Conservation (phyloP, 1,140 invertebrate genomes). For the Lanistes nyassanus region DNA sequence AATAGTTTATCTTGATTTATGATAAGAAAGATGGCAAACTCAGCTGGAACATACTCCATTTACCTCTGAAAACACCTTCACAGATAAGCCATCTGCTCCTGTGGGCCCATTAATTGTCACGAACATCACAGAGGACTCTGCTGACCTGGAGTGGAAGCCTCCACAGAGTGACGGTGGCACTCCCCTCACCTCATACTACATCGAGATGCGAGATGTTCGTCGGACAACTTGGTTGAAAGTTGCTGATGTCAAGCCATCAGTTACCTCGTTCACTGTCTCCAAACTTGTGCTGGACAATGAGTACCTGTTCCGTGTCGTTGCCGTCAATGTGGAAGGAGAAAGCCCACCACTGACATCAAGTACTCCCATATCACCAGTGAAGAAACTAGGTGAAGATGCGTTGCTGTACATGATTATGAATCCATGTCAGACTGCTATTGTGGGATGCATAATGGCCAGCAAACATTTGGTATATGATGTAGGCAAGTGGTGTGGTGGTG, state of each 20-base stretch:
- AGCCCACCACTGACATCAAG: constrained; percentile 80
- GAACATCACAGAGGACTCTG: constrained; percentile 93
- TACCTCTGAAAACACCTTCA: constrained; percentile 7
- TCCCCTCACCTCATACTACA: constrained; percentile 92
- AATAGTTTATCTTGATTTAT: too few relatives aligned
- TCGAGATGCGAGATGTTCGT: constrained; percentile 89
- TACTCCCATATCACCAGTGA: constrained; percentile 91
- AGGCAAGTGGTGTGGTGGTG: too few relatives aligned
- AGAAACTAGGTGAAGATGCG: constrained; percentile 82
- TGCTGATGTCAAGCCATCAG: constrained; percentile 72
- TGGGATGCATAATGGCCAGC: not conserved
- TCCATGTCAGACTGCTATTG: not conserved
- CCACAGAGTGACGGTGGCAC: constrained; percentile 93
- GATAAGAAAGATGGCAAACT: too few relatives aligned
- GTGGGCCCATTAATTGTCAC: constrained; percentile 91
- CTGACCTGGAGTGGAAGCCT: constrained; percentile 90
- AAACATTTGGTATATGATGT: too few relatives aligned
- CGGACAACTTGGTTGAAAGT: constrained; percentile 79
- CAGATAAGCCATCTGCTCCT: constrained; percentile 87
- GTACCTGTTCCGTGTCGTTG: constrained; percentile 94
- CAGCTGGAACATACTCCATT: too few relatives aligned
- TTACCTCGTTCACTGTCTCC: constrained; percentile 72
- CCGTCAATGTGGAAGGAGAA: constrained; percentile 85
- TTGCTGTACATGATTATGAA: not conserved
- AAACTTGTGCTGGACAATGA: constrained; percentile 80